These are phyloP conservation scores for Lanistes nyassanus DNA, from an alignment of 1,140 invertebrate species.

Conservation along the genomic window DNA sequence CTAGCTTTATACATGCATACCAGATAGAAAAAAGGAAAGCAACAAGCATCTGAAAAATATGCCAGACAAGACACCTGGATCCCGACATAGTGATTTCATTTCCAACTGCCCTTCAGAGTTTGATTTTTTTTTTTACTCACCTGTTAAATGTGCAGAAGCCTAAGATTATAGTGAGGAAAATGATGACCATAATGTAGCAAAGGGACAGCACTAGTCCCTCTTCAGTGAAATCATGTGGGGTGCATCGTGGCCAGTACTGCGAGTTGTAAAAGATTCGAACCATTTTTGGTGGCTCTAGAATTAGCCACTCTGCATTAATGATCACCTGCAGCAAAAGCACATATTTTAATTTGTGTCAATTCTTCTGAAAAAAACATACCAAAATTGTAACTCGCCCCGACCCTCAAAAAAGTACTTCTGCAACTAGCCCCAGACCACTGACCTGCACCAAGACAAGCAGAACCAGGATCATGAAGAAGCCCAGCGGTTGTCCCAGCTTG, in stretches of 20 bases:
- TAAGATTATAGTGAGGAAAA: slow-evolving; percentile 65
- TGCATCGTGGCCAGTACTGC: slow-evolving; percentile 57
- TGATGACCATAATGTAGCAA: slow-evolving; percentile 68
- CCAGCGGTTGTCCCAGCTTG: slow-evolving; percentile 62
- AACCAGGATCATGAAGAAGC: slow-evolving; percentile 65
- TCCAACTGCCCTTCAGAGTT: too few species aligned
- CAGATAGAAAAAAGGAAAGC: too few species aligned
- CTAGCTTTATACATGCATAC: too few species aligned
- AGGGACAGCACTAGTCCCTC: slow-evolving; percentile 68
- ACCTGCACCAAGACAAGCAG: slow-evolving; percentile 66
- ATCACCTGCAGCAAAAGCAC: slow-evolving; percentile 45
- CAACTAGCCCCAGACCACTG: background rate
- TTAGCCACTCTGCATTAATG: slow-evolving; percentile 68
- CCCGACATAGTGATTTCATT: too few species aligned
- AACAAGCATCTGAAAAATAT: too few species aligned
- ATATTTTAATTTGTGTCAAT: too few species aligned
- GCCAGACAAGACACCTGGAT: too few species aligned
- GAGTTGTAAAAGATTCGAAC: slow-evolving; percentile 53
- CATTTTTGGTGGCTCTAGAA: slow-evolving; percentile 58
- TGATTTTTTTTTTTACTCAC: slow-evolving; percentile 2
- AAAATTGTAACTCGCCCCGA: too few species aligned
- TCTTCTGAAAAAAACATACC: too few species aligned
- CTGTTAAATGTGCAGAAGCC: slow-evolving; percentile 46
- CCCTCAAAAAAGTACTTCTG: too few species aligned
- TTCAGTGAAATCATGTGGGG: slow-evolving; percentile 64